phyloP scores from a whole-genome alignment of 2,113 vertebrate species.

The Indicator maculatus region DNA sequence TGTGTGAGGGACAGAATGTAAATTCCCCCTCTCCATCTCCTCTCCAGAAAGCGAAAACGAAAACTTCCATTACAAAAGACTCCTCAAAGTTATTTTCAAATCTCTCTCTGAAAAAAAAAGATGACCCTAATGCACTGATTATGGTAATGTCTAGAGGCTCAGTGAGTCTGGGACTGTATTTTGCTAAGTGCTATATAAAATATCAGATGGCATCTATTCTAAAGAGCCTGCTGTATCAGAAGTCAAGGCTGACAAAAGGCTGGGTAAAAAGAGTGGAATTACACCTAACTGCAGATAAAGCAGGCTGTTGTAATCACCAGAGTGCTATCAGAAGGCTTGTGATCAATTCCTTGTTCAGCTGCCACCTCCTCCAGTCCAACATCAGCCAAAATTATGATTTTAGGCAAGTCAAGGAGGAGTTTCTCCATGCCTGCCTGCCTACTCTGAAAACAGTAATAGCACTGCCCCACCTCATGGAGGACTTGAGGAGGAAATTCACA shows the following conservation, averaged over 20 bases:
- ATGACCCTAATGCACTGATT: constrained; percentile 61
- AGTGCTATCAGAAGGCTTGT: constrained; percentile 11
- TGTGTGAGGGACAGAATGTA: neutral
- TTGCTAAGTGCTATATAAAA: constrained; percentile 54
- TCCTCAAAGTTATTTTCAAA: constrained; percentile 64
- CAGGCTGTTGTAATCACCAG: neutral
- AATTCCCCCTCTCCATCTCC: constrained; percentile 4
- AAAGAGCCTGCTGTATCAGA: constrained; percentile 12
- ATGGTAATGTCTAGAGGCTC: constrained; percentile 50
- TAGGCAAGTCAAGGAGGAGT: neutral
- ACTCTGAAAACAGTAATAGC: neutral
- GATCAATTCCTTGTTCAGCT: constrained; percentile 16
- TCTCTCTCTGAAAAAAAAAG: constrained; percentile 31
- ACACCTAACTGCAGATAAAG: constrained; percentile 41
- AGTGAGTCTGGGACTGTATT: constrained; percentile 2
- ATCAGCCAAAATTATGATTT: neutral
- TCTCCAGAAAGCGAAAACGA: constrained; percentile 20
- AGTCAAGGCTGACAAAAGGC: constrained; percentile 34
- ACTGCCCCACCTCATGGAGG: neutral
- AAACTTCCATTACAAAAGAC: constrained; percentile 41
- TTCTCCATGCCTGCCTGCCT: neutral
- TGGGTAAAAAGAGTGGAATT: constrained; percentile 25
- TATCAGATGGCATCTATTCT: constrained; percentile 38
- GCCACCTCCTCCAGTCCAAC: neutral
- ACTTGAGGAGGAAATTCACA: neutral